A percentile compares a stretch with the other conserved stretches of the same genome.
Conservation (phyloP, 2,797 vertebrate genomes). For the Acanthiza pusilla region DNA sequence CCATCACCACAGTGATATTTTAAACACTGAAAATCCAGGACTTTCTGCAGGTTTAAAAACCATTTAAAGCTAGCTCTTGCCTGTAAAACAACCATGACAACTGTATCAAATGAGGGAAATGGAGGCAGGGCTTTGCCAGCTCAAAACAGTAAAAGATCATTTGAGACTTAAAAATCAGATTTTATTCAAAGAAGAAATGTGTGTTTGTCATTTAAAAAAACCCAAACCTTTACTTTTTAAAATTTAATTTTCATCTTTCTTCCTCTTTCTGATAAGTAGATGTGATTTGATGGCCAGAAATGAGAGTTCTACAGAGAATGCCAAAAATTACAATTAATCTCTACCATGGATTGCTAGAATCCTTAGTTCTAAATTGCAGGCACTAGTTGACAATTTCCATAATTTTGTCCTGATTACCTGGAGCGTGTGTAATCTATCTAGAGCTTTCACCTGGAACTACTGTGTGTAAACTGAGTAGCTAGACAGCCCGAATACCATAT, state of each 20-base stretch:
- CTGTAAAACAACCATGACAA: neutral
- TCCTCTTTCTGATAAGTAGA: neutral
- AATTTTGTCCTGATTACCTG: neutral
- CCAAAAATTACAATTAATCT: neutral
- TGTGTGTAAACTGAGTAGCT: neutral
- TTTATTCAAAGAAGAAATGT: neutral
- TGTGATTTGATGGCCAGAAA: neutral
- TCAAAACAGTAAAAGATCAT: neutral
- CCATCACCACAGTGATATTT: neutral
- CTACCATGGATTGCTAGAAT: neutral
- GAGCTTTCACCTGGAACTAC: slow-evolving; percentile 11
- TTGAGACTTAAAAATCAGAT: neutral
- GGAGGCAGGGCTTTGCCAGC: neutral
- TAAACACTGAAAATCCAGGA: neutral
- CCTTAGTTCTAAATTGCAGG: neutral
- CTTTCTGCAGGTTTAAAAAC: neutral
- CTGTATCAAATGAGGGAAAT: neutral
- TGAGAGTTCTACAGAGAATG: neutral
- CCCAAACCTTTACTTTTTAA: neutral
- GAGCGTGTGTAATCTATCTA: neutral
- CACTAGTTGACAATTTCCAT: neutral
- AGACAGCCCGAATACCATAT: neutral
- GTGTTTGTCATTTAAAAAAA: neutral
- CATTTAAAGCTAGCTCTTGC: neutral
- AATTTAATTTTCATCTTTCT: neutral